Percentiles rank a stretch among this genome's conserved stretches.
Evolutionary conservation across 2,113 vertebrate genomes (phyloP).

Genomic region (Uropsilus gracilis): DNA sequence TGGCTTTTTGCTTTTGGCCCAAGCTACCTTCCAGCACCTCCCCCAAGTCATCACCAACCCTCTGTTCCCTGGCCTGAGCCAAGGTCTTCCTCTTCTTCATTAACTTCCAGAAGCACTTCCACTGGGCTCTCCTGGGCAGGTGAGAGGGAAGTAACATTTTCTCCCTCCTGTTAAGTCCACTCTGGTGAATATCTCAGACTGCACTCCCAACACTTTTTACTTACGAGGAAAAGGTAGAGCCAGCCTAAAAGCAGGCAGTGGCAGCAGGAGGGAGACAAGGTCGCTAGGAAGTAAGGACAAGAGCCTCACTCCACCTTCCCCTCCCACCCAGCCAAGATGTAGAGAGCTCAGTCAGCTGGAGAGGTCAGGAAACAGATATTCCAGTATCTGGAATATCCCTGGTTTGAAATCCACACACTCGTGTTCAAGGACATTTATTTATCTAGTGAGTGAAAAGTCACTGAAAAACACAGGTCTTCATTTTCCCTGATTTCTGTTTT

Average conservation of each 20-base stretch:
- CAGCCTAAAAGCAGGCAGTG: background rate
- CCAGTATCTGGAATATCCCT: background rate
- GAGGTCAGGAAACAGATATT: background rate
- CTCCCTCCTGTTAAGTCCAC: background rate
- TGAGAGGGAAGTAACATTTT: background rate
- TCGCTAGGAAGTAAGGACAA: too few relatives aligned
- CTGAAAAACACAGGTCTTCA: too few relatives aligned
- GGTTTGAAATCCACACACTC: background rate
- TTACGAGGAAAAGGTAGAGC: background rate
- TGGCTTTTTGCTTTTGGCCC: background rate
- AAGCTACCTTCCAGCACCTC: background rate
- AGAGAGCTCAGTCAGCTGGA: background rate
- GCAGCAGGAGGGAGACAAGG: background rate
- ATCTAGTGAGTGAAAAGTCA: background rate
- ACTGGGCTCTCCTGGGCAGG: background rate
- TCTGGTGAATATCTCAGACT: background rate
- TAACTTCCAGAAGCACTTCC: background rate
- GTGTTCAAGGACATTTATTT: background rate
- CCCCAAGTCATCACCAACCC: background rate
- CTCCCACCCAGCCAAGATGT: background rate
- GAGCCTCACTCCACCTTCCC: fast-evolving
- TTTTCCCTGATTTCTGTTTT: too few relatives aligned
- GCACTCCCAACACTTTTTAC: background rate
- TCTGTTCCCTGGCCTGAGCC: background rate
- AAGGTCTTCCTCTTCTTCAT: background rate